Conservation (phyloP, 1,140 invertebrate species). For the Maniola jurtina region DNA sequence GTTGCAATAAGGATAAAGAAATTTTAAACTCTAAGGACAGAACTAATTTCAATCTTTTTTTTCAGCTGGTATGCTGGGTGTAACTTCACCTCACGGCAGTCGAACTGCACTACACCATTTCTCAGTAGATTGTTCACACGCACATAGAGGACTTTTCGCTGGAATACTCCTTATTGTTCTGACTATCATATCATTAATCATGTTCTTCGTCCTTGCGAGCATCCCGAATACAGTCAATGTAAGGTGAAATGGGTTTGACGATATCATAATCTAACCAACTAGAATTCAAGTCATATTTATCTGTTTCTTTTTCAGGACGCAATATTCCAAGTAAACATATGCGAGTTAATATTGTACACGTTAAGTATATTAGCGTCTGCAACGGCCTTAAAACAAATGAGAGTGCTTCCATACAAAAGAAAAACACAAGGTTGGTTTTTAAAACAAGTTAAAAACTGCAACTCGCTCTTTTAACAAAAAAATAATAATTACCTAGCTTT, state of each 20-base stretch:
- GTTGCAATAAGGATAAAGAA: no score
- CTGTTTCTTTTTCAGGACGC: constrained; percentile 75
- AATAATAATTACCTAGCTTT: no score
- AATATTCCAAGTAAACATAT: constrained; percentile 87
- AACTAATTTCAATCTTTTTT: constrained; percentile 6
- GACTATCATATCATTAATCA: constrained; percentile 93
- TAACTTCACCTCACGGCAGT: constrained; percentile 62
- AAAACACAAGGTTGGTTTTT: constrained; percentile 72
- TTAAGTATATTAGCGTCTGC: constrained; percentile 79
- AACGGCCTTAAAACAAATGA: constrained; percentile 82
- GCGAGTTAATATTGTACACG: constrained; percentile 86
- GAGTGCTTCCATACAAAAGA: constrained; percentile 80
- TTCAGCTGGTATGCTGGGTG: constrained; percentile 69
- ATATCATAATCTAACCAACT: not conserved
- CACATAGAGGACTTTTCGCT: constrained; percentile 91
- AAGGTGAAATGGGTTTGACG: constrained; percentile 29
- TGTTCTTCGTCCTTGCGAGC: constrained; percentile 93
- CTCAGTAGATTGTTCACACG: constrained; percentile 93
- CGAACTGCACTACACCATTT: constrained; percentile 83
- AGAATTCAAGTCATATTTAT: not conserved
- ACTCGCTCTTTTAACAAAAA: no score
- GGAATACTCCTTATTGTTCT: constrained; percentile 91
- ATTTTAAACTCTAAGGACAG: no score
- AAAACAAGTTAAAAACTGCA: no score
- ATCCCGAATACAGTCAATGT: constrained; percentile 82